These are phyloP conservation scores for Noctua pronuba DNA, from an alignment of 2,888 invertebrate species.

Conservation along the genomic window DNA sequence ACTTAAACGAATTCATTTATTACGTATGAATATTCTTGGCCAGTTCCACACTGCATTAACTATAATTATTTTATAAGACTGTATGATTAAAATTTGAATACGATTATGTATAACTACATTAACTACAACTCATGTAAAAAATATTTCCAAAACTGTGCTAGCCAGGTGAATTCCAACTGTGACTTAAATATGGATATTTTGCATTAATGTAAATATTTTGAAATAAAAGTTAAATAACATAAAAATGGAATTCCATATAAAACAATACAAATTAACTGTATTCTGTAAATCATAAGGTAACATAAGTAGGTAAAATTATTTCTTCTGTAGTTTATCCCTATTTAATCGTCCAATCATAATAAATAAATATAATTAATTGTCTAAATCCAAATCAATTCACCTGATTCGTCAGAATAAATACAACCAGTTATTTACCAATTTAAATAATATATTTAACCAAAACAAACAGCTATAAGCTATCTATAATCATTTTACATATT, in stretches of 20 bases:
- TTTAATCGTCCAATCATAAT: neutral
- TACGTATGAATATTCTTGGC: slow-evolving; percentile 68
- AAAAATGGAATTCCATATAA: neutral
- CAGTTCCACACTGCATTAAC: slow-evolving; percentile 58
- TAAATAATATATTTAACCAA: slow-evolving; percentile 57
- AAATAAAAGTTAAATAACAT: neutral
- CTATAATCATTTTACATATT: slow-evolving; percentile 68
- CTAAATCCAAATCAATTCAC: slow-evolving; percentile 40
- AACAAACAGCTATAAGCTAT: slow-evolving; percentile 65
- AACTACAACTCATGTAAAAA: slow-evolving; percentile 39
- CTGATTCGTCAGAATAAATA: slow-evolving; percentile 22
- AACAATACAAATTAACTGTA: neutral
- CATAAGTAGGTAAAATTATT: neutral
- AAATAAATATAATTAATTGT: slow-evolving; percentile 16
- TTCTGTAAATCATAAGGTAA: neutral
- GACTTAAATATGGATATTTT: slow-evolving; percentile 36
- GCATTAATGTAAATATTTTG: slow-evolving; percentile 27
- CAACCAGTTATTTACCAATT: slow-evolving; percentile 25
- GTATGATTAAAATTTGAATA: slow-evolving; percentile 56
- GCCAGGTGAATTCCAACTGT: slow-evolving; percentile 16
- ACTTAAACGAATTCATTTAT: slow-evolving; percentile 68
- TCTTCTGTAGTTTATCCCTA: neutral
- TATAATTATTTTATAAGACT: slow-evolving; percentile 61
- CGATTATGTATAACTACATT: slow-evolving; percentile 37
- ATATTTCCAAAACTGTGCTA: slow-evolving; percentile 20